These are phyloP conservation scores for Arge pagana DNA, from an alignment of 2,888 invertebrate genomes.

Conservation along the genomic window DNA sequence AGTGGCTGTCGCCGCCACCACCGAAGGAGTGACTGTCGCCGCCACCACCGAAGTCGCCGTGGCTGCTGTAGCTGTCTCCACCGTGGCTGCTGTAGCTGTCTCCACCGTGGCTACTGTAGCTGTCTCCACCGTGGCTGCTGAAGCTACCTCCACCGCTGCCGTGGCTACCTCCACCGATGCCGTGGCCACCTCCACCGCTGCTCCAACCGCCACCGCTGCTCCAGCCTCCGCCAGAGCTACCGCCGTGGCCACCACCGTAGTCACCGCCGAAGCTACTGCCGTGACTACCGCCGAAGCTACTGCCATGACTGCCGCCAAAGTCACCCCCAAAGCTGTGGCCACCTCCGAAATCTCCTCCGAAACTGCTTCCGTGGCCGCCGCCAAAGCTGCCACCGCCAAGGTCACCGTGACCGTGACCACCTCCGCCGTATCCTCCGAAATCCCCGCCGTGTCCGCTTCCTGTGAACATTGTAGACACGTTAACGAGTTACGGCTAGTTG, in stretches of 20 bases:
- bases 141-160: conserved; percentile 16
- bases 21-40: conserved; percentile 19
- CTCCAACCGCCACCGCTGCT: conserved; percentile 27
- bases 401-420: conserved; percentile 16
- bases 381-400: conserved; percentile 21
- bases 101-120: conserved; percentile 21
- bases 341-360: not conserved
- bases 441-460: conserved; percentile 15
- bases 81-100: conserved; percentile 14
- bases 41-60: conserved; percentile 19
- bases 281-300: conserved; percentile 22
- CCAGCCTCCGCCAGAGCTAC: conserved; percentile 22
- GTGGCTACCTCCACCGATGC: conserved; percentile 18
- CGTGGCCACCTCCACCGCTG: conserved; percentile 23
- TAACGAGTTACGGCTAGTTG: too few species aligned
- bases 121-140: conserved; percentile 13
- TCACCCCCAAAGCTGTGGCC: conserved; percentile 16
- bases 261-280: conserved; percentile 24
- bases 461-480: too few species aligned
- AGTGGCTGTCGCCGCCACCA: conserved; percentile 14
- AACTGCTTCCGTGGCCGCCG: conserved; percentile 22
- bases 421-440: conserved; percentile 17
- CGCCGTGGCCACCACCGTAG: conserved; percentile 23
- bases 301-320: conserved; percentile 14
- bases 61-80: conserved; percentile 27